Percentiles rank a stretch among this genome's conserved stretches.
Conservation (phyloP, 30 jellyfish, hydroid and myxozoan genomes). For the Chironex yamaguchii region DNA sequence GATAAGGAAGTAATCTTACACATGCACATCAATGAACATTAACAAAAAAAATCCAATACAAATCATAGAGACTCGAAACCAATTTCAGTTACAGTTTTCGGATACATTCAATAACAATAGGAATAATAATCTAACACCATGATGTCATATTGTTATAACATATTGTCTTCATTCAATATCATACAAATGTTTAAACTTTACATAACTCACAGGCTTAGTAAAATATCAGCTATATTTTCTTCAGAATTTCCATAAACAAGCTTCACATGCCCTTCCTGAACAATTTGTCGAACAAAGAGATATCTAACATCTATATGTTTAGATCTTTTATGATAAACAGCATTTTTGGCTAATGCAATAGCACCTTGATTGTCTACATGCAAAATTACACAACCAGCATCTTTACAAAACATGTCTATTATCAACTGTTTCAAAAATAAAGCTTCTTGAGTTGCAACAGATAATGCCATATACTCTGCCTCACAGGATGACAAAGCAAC, state of each 20-base stretch:
- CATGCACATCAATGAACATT: too few species aligned
- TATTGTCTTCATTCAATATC: too few species aligned
- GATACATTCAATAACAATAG: too few species aligned
- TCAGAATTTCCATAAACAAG: slow-evolving; percentile 41
- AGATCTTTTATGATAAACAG: slow-evolving; percentile 4
- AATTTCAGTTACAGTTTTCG: too few species aligned
- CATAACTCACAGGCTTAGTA: slow-evolving; percentile 62
- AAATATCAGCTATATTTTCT: slow-evolving; percentile 59
- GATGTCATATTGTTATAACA: too few species aligned
- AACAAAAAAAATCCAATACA: too few species aligned
- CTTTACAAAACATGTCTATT: slow-evolving; percentile 42
- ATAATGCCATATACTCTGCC: slow-evolving; percentile 66
- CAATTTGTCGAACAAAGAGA: background rate
- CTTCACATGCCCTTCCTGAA: slow-evolving; percentile 14
- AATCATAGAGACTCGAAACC: too few species aligned
- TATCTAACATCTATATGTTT: slow-evolving; percentile 36
- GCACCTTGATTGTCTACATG: slow-evolving; percentile 14
- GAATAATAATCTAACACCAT: too few species aligned
- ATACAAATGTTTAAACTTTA: too few species aligned
- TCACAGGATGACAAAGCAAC: slow-evolving; percentile 76
- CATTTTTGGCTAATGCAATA: slow-evolving; percentile 10
- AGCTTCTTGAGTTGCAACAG: slow-evolving; percentile 63
- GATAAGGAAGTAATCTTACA: too few species aligned
- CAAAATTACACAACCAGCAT: slow-evolving; percentile 1
- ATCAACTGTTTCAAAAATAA: slow-evolving; percentile 44